Percentiles rank a stretch among this genome's conserved stretches.
Evolutionary conservation across 2,113 vertebrate genomes (phyloP).

Genomic region (Monopterus albus): DNA sequence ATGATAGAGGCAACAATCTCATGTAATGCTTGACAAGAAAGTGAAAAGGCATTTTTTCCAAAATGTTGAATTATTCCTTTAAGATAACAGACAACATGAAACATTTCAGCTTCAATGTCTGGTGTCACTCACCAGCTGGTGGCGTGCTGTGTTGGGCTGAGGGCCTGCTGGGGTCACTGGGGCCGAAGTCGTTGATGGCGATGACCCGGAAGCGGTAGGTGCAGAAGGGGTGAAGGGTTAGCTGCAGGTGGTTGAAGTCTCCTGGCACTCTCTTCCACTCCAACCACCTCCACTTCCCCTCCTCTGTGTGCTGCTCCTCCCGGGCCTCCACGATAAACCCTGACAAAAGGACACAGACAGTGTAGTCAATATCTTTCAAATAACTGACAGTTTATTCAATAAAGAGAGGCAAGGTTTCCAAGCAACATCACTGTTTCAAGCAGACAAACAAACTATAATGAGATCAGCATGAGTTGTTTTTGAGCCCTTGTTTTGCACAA

Average conservation of each 20-base stretch:
- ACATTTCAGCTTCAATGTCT: too few relatives aligned
- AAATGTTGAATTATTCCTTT: background rate
- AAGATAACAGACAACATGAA: too few relatives aligned
- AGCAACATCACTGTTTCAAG: too few relatives aligned
- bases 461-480: too few relatives aligned
- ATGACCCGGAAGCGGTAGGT: constrained; percentile 85
- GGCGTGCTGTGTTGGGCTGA: constrained; percentile 73
- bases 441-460: too few relatives aligned
- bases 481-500: too few relatives aligned
- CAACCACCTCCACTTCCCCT: constrained; percentile 70
- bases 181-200: constrained; percentile 82
- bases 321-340: constrained; percentile 81
- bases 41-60: too few relatives aligned
- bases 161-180: constrained; percentile 73
- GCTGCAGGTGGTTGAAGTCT: constrained; percentile 73
- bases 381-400: too few relatives aligned
- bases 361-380: too few relatives aligned
- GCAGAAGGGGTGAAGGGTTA: constrained; percentile 83
- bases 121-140: constrained; percentile 41
- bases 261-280: constrained; percentile 66
- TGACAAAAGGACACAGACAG: constrained; percentile 1
- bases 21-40: too few relatives aligned
- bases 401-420: too few relatives aligned
- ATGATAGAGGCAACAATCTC: too few relatives aligned
- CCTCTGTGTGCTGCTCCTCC: constrained; percentile 77